Evolutionary conservation across 2,888 invertebrate genomes (phyloP).

Genomic region (Parnassius glacialis): DNA sequence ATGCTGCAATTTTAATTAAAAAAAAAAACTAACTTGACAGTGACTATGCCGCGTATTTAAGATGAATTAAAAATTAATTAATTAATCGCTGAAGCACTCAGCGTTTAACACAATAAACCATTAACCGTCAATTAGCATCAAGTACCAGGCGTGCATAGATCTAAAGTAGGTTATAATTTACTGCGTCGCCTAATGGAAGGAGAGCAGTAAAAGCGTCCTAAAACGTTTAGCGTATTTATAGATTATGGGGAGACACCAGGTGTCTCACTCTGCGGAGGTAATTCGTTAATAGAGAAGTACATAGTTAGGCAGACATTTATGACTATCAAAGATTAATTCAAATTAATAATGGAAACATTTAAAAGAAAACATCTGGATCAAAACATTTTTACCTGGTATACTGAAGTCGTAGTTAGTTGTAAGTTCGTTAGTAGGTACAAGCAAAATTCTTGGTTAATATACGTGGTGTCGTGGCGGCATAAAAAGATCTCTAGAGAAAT

Average conservation of each 20-base stretch:
- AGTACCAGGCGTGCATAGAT: conserved; percentile 58
- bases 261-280: conserved; percentile 53
- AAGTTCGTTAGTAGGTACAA: too few relatives aligned
- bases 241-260: conserved; percentile 65
- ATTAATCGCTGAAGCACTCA: conserved; percentile 27
- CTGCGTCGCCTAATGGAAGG: conserved; percentile 72
- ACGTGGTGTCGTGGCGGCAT: too few relatives aligned
- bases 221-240: conserved; percentile 75
- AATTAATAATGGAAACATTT: too few relatives aligned
- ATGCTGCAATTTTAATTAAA: too few relatives aligned
- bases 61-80: conserved; percentile 17
- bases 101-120: conserved; percentile 37
- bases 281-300: conserved; percentile 61
- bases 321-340: too few relatives aligned
- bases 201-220: conserved; percentile 69
- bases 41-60: background rate
- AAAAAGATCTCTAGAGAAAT: too few relatives aligned
- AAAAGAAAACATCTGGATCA: too few relatives aligned
- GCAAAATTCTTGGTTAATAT: too few relatives aligned
- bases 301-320: conserved; percentile 43
- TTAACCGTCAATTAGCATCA: conserved; percentile 43
- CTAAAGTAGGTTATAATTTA: conserved; percentile 72
- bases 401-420: too few relatives aligned
- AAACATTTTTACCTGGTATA: too few relatives aligned
- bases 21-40: too few relatives aligned